Conservation (phyloP, 2,888 invertebrate species). For the Leucophenga maculata region DNA sequence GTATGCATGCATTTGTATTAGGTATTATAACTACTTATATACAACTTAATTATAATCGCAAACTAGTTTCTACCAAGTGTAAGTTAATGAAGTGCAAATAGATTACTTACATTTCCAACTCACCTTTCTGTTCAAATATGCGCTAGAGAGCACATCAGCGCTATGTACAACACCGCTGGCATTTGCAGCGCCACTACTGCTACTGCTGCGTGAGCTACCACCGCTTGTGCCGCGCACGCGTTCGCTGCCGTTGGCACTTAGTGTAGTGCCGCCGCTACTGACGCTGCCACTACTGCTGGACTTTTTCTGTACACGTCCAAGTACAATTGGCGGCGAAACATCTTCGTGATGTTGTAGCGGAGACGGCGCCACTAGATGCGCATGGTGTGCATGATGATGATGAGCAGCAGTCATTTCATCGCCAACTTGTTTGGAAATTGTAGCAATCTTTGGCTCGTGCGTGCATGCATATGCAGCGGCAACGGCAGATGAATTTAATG, state of each 20-base stretch:
- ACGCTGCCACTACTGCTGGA: conserved; percentile 46
- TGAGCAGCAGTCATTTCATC: conserved; percentile 47
- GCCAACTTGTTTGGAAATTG: conserved; percentile 71
- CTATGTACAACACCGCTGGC: conserved; percentile 8
- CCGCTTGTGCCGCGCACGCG: conserved; percentile 49
- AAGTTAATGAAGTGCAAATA: conserved; percentile 25
- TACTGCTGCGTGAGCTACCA: conserved; percentile 46
- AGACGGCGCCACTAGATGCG: conserved; percentile 52
- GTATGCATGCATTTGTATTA: neutral
- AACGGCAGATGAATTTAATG: conserved; percentile 44
- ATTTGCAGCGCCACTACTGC: conserved; percentile 40
- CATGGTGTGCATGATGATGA: conserved; percentile 19
- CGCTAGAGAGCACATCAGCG: conserved; percentile 53
- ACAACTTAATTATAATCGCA: neutral
- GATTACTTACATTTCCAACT: conserved; percentile 65
- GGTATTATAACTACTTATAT: neutral
- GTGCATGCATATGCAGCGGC: conserved; percentile 46
- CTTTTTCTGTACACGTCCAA: conserved; percentile 65
- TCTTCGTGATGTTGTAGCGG: conserved; percentile 62
- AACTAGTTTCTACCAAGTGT: neutral
- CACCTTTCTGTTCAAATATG: conserved; percentile 69
- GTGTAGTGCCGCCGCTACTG: conserved; percentile 40
- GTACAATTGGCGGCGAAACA: conserved; percentile 60
- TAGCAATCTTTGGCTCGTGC: conserved; percentile 69
- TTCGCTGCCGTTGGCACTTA: conserved; percentile 40